phyloP scores from a whole-genome alignment of 92 coral and sea anemone species.

The Anthopleura xanthogrammica region DNA sequence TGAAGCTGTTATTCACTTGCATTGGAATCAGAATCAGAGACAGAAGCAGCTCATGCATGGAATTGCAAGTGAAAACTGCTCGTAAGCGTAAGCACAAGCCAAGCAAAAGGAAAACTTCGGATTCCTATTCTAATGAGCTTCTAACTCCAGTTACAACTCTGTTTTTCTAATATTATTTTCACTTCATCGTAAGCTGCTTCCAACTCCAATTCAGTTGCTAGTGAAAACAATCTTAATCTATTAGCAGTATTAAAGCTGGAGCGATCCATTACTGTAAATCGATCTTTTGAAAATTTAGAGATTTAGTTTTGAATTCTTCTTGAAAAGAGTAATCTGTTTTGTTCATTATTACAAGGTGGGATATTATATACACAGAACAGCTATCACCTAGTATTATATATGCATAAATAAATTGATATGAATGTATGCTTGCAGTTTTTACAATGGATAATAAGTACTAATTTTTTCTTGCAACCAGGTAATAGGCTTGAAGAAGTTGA shows the following conservation, averaged over 20 bases:
- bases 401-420: slow-evolving; percentile 5
- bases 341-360: neutral
- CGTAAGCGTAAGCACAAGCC: no score
- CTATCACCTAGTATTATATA: neutral
- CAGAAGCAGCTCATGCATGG: no score
- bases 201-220: no score
- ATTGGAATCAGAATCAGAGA: no score
- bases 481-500: neutral
- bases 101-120: no score
- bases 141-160: no score
- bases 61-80: no score
- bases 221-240: no score
- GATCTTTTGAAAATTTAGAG: neutral
- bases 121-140: no score
- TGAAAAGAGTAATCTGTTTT: neutral
- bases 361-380: neutral
- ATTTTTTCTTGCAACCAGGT: neutral
- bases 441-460: neutral
- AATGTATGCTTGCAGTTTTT: neutral
- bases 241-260: neutral
- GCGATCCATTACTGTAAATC: neutral
- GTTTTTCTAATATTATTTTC: no score
- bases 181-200: no score
- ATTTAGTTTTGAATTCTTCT: neutral
- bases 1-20: no score